These are phyloP conservation scores for Muscicapa comitata DNA, from an alignment of 2,797 vertebrate genomes.

Conservation along the genomic window DNA sequence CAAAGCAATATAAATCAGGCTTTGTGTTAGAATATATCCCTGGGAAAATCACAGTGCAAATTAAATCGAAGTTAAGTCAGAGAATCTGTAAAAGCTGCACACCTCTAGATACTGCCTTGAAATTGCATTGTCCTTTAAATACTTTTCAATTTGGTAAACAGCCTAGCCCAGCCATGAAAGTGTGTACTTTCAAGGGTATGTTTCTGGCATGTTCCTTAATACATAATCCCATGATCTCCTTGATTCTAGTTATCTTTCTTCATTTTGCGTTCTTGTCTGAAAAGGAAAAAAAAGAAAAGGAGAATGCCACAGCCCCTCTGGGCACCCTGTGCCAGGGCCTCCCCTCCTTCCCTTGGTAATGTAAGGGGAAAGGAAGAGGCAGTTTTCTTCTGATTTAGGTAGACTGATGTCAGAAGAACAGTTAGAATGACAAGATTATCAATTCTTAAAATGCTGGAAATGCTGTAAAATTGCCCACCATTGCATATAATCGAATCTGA, in stretches of 20 bases:
- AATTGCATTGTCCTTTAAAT: not conserved
- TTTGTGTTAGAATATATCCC: not conserved
- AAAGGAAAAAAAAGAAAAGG: not conserved
- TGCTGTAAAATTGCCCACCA: not conserved
- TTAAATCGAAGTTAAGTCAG: not conserved
- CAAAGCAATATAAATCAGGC: not conserved
- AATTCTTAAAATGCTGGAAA: not conserved
- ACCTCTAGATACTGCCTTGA: not conserved
- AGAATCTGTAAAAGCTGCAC: not conserved
- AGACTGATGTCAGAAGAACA: not conserved
- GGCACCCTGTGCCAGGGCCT: not conserved
- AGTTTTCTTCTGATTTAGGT: not conserved
- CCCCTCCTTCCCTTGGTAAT: accelerated
- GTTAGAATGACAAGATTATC: not conserved
- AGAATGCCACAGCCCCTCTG: not conserved
- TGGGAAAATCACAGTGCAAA: not conserved
- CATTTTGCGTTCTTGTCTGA: not conserved
- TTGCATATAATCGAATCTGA: not conserved
- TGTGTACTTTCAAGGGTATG: not conserved
- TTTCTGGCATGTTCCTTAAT: not conserved
- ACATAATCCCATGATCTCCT: not conserved
- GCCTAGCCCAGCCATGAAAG: not conserved
- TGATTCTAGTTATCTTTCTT: not conserved
- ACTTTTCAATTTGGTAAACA: not conserved
- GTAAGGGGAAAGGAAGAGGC: not conserved